Base-by-base conservation (phyloP, 2,113 vertebrate species). In the Chloropsis cyanopogon region DNA sequence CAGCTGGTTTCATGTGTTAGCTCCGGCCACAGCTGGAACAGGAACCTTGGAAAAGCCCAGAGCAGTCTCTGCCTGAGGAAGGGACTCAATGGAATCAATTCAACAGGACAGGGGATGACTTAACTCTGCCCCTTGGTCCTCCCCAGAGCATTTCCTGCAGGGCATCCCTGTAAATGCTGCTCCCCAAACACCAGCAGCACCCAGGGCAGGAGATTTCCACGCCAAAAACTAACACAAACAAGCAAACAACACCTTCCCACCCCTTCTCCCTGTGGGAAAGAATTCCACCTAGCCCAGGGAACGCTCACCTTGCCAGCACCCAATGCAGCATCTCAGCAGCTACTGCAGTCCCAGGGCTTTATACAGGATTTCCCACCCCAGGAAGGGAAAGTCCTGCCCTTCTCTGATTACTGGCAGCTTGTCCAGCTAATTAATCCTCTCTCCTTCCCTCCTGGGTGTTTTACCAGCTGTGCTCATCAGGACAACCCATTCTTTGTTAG, bases 281-380 rank as follows among this genome's bases (percentile, higher is more conserved):
- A 18, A 5, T 4, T 14, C 24, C 31, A 20, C 19, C 2, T 6
- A 10, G 53, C 54, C 46, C 8, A 1, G 2, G 0, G 12, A 25
- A 11, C 0, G 0, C 22, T 13, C 28, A 21, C 3, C 23, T 3
- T 2, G 0, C 52, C 1, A 2, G 4, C 59, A n/a, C 23, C 68
- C 72, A 60, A 1, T 1, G 4, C 66, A 92, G 4, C 47, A 31
- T 1, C 0, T 0, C 33, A 29, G 7, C 37, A 60, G 6, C 29
- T 0, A 0, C 2, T 2, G 0, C 6, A 0, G 1, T 5, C 9
- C 71, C 5, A 6, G 47, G 61, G 13, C 25, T 25, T 79, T 84
- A 16, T 6, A 17, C 0, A 11, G 44, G 10, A 26, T 68, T 79
- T 33, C 6, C 37, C 26, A 56, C 6, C 18, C 26, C 33, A 14